Conservation (phyloP, 2,113 vertebrate species). For the Serinus canaria region DNA sequence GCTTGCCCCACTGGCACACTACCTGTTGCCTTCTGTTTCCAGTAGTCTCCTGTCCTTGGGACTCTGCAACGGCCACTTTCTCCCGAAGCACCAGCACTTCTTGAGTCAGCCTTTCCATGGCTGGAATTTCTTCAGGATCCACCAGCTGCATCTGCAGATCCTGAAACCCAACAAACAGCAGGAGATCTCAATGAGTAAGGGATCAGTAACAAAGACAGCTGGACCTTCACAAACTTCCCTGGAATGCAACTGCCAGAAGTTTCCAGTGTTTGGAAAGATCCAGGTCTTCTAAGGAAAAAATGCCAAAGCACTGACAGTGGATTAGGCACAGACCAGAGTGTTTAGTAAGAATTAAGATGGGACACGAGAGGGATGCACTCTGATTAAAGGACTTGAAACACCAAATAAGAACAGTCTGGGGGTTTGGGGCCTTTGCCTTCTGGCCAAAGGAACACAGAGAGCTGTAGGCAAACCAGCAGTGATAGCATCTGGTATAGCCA, state of each 20-base stretch:
- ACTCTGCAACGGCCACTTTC: constrained; percentile 69
- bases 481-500: not conserved
- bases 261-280: not conserved
- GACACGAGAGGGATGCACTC: not conserved
- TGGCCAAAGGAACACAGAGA: not conserved
- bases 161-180: constrained; percentile 65
- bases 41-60: constrained; percentile 59
- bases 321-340: not conserved
- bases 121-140: constrained; percentile 83
- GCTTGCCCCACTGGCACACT: not conserved
- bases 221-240: not conserved
- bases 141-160: constrained; percentile 86
- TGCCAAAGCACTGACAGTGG: not conserved
- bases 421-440: not conserved
- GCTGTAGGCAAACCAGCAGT: not conserved
- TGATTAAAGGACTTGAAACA: not conserved
- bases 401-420: not conserved
- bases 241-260: not conserved
- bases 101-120: constrained; percentile 81
- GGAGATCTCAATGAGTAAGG: not conserved
- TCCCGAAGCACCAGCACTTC: constrained; percentile 85
- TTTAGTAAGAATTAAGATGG: not conserved
- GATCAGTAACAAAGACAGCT: constrained; percentile 18
- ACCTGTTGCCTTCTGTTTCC: constrained; percentile 78
- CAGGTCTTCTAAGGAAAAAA: not conserved